Percentiles rank a stretch among this genome's conserved stretches.
These are phyloP conservation scores for Sebastes cheni DNA, from an alignment of 2,797 vertebrate genomes.

Conservation along the genomic window DNA sequence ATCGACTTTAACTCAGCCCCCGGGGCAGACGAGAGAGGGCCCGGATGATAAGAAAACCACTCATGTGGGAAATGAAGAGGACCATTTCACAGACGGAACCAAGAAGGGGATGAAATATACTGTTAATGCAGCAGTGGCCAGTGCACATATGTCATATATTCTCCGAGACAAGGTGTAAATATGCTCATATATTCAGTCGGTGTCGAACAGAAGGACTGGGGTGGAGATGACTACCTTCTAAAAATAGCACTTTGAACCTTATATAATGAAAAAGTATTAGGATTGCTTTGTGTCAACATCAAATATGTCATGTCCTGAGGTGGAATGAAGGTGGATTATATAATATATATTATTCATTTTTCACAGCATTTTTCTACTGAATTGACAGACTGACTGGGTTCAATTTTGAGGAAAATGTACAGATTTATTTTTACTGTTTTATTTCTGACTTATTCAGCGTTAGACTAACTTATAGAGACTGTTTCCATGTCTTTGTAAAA, in stretches of 20 bases:
- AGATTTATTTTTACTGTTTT: neutral
- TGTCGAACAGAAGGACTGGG: constrained; percentile 44
- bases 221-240: constrained; percentile 24
- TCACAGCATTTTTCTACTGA: neutral
- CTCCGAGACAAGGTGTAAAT: constrained; percentile 73
- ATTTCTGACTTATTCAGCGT: neutral
- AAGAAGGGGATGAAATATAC: constrained; percentile 75
- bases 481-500: neutral
- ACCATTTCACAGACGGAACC: constrained; percentile 83
- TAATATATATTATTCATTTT: neutral
- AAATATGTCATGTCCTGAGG: constrained; percentile 27
- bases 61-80: constrained; percentile 92
- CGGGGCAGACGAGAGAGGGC: constrained; percentile 59
- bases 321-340: neutral
- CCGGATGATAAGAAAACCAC: constrained; percentile 86
- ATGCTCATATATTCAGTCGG: constrained; percentile 72
- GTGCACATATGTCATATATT: constrained; percentile 73
- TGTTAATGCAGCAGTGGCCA: constrained; percentile 69
- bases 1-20: constrained; percentile 84
- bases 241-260: constrained; percentile 24
- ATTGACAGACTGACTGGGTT: neutral
- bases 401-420: neutral
- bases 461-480: neutral
- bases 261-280: constrained; percentile 17
- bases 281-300: constrained; percentile 31